Evolutionary conservation across 2,113 vertebrate genomes (phyloP), one percentile per base, ranked within the genome.

Genomic region (Oncorhynchus clarkii): DNA sequence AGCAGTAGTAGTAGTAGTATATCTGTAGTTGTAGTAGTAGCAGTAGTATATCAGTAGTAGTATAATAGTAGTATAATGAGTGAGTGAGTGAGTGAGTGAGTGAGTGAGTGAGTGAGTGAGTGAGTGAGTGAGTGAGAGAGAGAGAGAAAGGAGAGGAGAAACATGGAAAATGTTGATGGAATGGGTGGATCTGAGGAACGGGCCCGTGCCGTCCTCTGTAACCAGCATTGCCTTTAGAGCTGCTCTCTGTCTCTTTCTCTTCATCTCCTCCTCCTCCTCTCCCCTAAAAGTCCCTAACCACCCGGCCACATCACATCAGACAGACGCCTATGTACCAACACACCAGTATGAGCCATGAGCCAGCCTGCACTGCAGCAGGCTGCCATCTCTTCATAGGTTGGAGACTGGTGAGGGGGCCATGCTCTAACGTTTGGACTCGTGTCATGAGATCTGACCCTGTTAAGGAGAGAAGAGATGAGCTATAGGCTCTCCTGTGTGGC

Each of bases 81-180:
- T n/a, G 27, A 27, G 27, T 27, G 27, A 27, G 27, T 3, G 27
- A 27, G 27, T 27, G 27, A 27, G 27, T 27, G 27, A 27, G 27
- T 27, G 27, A 27, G 27, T 3, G 27, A 27, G 27, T 3, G 27
- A 27, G 27, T 3, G 27, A 27, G 27, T 3, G 27, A 26, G 24
- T 26, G 24, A 26, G 24, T 26, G 24, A 26, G 24, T 1, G 29
- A 31, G 29, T 5, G 29, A 78, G 26, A 51, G 31, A 67, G 22
- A 34, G 72, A 45, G 31, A 51, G 73, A 34, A 20, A 20, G 74
- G 8, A 5, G 18, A 45, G 2, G 39, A 11, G 51, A 66, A 77
- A 79, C 76, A 76, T 82, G 77, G 81, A 82, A 78, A 76, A 60
- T 16, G 73, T 79, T 79, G 81, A 22, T 27, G 59, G 18, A 20